Percentiles rank a stretch among this genome's conserved stretches.
phyloP scores from a whole-genome alignment of 2,113 vertebrate genomes.

The Hippolais icterina region DNA sequence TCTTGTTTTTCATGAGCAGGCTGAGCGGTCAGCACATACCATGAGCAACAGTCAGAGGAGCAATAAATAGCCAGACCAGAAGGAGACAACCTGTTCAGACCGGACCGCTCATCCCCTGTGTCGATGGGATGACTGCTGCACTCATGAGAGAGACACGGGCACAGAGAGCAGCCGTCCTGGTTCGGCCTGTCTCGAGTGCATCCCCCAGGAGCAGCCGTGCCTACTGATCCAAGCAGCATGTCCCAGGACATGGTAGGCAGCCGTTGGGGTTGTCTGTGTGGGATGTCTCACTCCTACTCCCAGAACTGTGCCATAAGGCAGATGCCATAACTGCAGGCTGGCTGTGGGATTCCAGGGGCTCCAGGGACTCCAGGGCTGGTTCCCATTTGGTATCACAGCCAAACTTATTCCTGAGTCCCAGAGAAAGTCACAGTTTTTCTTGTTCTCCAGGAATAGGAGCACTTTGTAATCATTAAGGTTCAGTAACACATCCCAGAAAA shows the following conservation, averaged over 20 bases:
- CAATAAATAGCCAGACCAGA: conserved; percentile 63
- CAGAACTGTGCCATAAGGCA: background rate
- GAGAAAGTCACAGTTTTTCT: background rate
- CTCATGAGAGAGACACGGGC: background rate
- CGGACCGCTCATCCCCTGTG: background rate
- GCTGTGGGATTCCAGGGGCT: background rate
- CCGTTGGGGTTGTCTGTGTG: background rate
- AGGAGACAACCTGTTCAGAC: conserved; percentile 63
- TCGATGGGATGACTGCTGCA: background rate
- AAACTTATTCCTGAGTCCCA: background rate
- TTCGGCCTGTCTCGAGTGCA: rapidly evolving
- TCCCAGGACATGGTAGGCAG: background rate
- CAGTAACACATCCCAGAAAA: background rate
- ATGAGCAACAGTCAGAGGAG: conserved; percentile 54
- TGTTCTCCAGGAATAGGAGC: background rate
- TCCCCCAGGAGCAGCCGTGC: background rate
- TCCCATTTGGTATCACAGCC: background rate
- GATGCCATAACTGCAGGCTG: background rate
- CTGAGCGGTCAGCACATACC: conserved; percentile 65
- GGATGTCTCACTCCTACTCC: background rate
- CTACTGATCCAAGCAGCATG: rapidly evolving
- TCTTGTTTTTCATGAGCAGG: conserved; percentile 47
- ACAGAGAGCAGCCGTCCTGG: background rate
- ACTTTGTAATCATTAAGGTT: background rate
- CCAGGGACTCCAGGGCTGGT: background rate